Conservation (phyloP, 2,888 invertebrate species). For the Drosophila borealis region DNA sequence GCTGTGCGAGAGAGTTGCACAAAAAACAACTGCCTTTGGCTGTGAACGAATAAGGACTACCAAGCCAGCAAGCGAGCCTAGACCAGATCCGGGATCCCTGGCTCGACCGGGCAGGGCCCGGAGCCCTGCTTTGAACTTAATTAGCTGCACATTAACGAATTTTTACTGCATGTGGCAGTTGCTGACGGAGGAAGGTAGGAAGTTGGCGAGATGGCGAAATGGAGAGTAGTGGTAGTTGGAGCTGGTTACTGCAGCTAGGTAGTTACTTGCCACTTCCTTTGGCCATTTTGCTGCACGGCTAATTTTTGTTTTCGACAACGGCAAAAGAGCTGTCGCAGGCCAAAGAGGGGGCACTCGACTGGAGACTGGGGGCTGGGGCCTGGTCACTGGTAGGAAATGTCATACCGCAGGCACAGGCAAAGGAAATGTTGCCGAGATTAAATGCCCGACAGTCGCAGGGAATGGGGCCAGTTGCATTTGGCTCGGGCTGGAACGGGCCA, state of each 20-base stretch:
- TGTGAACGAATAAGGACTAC: constrained; percentile 16
- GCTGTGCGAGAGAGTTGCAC: constrained; percentile 6
- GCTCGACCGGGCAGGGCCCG: constrained; percentile 51
- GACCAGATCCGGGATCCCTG: constrained; percentile 27
- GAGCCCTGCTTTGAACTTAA: constrained; percentile 79
- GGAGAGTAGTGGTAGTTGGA: constrained; percentile 23
- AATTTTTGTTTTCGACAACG: constrained; percentile 80
- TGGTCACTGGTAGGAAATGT: constrained; percentile 72
- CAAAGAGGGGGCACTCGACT: background rate
- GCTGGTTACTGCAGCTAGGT: constrained; percentile 64
- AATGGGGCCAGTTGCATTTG: too few relatives aligned
- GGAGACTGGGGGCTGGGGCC: constrained; percentile 3
- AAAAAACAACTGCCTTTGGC: constrained; percentile 17
- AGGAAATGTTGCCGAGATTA: constrained; percentile 76
- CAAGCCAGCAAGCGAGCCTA: constrained; percentile 4
- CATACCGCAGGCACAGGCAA: constrained; percentile 68
- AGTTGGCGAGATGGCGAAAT: constrained; percentile 6
- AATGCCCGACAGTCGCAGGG: constrained; percentile 55
- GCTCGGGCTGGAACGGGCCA: constrained; percentile 5
- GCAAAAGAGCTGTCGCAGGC: constrained; percentile 58
- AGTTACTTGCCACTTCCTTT: constrained; percentile 77
- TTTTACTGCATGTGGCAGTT: constrained; percentile 67
- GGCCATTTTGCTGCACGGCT: constrained; percentile 75
- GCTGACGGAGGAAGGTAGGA: constrained; percentile 25
- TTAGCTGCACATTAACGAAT: constrained; percentile 77